Conservation (phyloP, 2,888 invertebrate genomes). For the Drosophila putrida region DNA sequence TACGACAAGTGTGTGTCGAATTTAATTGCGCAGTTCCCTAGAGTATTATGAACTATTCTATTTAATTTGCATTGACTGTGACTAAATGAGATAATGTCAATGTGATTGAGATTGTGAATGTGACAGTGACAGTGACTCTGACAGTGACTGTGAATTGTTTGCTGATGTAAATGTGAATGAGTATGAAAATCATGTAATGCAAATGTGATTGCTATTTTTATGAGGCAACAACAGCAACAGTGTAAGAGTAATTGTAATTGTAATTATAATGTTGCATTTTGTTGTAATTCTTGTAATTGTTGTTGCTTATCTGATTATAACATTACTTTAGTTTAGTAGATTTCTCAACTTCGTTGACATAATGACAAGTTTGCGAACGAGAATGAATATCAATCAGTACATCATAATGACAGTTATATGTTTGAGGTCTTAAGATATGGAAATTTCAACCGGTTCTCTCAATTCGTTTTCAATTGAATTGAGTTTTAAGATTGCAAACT, state of each 20-base stretch:
- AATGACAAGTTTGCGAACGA: constrained; percentile 56
- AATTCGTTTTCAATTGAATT: constrained; percentile 17
- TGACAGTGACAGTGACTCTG: constrained; percentile 36
- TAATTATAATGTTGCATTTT: constrained; percentile 43
- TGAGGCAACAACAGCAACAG: constrained; percentile 45
- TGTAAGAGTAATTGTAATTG: constrained; percentile 31
- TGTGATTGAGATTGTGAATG: constrained; percentile 36
- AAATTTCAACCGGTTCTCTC: constrained; percentile 40
- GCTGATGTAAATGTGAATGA: constrained; percentile 21
- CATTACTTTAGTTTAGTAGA: constrained; percentile 64
- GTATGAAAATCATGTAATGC: constrained; percentile 64
- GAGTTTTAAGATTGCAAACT: constrained; percentile 13
- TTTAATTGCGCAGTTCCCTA: constrained; percentile 63
- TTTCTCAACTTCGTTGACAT: constrained; percentile 57
- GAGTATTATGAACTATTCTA: constrained; percentile 31
- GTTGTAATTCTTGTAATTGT: constrained; percentile 12
- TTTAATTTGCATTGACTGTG: constrained; percentile 53
- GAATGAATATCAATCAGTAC: constrained; percentile 41
- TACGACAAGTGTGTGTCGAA: constrained; percentile 22
- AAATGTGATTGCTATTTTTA: constrained; percentile 72
- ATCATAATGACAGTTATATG: constrained; percentile 18
- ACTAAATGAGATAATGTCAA: constrained; percentile 16
- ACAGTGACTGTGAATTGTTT: constrained; percentile 16
- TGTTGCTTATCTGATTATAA: constrained; percentile 48
- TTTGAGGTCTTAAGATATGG: constrained; percentile 17